Evolutionary conservation across 2,888 invertebrate species (phyloP).

Genomic region (Ichneumoninae sp.): DNA sequence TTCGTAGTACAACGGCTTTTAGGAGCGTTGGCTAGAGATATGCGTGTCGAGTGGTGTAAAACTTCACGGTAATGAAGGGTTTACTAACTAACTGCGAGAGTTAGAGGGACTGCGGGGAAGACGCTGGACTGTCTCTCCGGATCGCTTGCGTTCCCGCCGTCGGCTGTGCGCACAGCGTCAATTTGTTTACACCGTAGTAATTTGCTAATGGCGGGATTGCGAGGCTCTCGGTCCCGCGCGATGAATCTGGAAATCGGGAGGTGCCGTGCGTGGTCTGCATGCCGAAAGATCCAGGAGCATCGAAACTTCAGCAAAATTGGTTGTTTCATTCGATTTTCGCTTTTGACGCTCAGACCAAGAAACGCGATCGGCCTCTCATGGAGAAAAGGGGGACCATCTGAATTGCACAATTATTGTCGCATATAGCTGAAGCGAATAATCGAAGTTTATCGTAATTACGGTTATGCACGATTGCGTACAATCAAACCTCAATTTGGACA

Average conservation of each 20-base stretch:
- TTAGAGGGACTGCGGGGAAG: constrained; percentile 50
- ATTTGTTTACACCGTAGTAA: constrained; percentile 83
- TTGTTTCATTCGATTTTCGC: constrained; percentile 19
- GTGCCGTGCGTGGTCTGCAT: constrained; percentile 66
- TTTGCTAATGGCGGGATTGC: constrained; percentile 80
- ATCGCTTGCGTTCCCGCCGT: constrained; percentile 43
- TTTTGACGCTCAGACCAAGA: constrained; percentile 38
- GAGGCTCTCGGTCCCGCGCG: constrained; percentile 40
- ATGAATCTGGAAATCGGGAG: constrained; percentile 59
- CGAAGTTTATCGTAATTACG: constrained; percentile 21
- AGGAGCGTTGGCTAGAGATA: constrained; percentile 75
- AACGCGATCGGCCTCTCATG: background rate
- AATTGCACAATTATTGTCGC: constrained; percentile 33
- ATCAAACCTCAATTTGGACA: background rate
- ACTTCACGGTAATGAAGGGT: constrained; percentile 79
- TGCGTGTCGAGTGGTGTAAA: constrained; percentile 74
- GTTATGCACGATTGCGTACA: background rate
- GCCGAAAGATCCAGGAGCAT: constrained; percentile 47
- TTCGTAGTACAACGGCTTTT: constrained; percentile 70
- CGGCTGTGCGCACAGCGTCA: constrained; percentile 71
- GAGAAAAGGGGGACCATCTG: background rate
- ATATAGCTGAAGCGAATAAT: constrained; percentile 4
- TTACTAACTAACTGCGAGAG: constrained; percentile 76
- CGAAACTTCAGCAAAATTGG: constrained; percentile 2
- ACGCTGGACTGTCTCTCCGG: background rate